Conservation (phyloP, 37 sponge, comb jelly and placozoan genomes). For the Ianthella basta region DNA sequence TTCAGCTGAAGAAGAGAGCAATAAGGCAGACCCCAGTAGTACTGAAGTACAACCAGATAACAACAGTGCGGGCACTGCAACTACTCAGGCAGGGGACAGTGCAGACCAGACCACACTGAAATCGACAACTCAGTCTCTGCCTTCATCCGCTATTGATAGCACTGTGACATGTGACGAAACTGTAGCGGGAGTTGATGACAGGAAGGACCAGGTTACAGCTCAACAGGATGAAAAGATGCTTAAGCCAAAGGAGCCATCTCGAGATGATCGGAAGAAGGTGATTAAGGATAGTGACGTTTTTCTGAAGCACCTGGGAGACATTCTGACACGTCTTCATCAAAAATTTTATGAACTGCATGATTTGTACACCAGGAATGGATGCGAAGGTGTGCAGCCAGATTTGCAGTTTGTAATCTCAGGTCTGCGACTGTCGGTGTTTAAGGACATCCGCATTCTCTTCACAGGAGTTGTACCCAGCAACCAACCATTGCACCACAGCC, state of each 20-base stretch:
- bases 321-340: constrained; percentile 70
- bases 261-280: constrained; percentile 2
- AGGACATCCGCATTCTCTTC: constrained; percentile 79
- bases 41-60: not conserved
- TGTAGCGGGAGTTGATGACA: not conserved
- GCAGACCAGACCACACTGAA: no score
- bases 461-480: constrained; percentile 96
- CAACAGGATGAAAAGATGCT: not conserved
- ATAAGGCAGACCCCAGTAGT: not conserved
- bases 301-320: constrained; percentile 60
- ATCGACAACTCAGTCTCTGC: no score
- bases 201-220: not conserved
- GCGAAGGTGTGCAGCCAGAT: constrained; percentile 63
- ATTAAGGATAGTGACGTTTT: constrained; percentile 82
- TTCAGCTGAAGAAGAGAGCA: not conserved
- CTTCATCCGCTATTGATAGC: not conserved
- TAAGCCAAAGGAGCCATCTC: not conserved
- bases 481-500: constrained; percentile 67
- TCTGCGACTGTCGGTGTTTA: constrained; percentile 74
- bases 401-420: constrained; percentile 85
- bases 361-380: constrained; percentile 9
- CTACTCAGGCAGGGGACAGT: no score
- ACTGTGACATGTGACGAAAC: not conserved
- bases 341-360: constrained; percentile 74
- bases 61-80: not conserved